Evolutionary conservation across 2,888 invertebrate genomes (phyloP), one percentile per base, ranked within the genome.

Genomic region (Melieria crassipennis): DNA sequence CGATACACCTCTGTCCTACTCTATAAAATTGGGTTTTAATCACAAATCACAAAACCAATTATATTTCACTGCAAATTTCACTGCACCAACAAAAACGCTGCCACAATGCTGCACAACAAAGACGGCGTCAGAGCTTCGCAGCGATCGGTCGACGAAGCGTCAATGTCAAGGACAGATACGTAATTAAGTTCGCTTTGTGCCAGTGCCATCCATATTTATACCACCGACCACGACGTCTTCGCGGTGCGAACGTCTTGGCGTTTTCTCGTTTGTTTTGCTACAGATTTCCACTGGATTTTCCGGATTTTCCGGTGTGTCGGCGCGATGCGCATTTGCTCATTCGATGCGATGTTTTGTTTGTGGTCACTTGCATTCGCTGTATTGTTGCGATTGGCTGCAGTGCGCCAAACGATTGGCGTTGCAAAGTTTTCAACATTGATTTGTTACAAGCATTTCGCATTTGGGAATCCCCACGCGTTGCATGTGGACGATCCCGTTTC

Each of bases 141-240:
- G 7, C 47, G 30, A 50, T 47, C n/a, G 60, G 71, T 66, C 76
- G 72, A 72, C 73, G 75, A 75, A 74, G 75, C 73, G 65, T 75
- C 79, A 83, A 81, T 83, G 84, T 85, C 86, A 85, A 85, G 85
- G 85, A 85, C 84, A 85, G 83, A 80, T 82, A 78, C 77, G 79
- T 81, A 80, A 84, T 85, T 85, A 85, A 83, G 82, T 79, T 79
- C 77, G 79, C 79, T 77, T 78, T 73, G 74, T 71, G 70, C 70
- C 70, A 69, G 70, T 73, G 76, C 69, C 74, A 76, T 69, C 77
- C 78, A 61, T 80, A 79, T 81, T 79, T 81, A 81, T 81, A 80
- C 52, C 60, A 60, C 63, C 43, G 62, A 65, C 65, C 52, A 66
- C 16, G 7, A 46, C 46, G 9, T 56, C n/a, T 56, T 43, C 7